Conservation (phyloP, 2,797 vertebrate genomes). For the Chrysocyon brachyurus region DNA sequence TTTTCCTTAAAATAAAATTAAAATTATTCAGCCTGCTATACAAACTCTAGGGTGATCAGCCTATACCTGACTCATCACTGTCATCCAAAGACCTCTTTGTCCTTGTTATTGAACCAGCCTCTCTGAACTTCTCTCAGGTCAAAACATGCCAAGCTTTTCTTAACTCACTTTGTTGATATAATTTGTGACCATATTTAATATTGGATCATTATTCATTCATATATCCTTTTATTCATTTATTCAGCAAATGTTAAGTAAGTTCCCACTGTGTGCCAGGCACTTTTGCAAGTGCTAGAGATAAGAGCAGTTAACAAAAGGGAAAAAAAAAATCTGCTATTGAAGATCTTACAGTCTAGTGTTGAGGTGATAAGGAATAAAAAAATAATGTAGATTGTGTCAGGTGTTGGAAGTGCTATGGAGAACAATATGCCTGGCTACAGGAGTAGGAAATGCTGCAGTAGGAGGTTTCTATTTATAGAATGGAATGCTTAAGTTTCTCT, state of each 20-base stretch:
- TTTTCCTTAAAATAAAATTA: slow-evolving; percentile 34
- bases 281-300: background rate
- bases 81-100: background rate
- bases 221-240: background rate
- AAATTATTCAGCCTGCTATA: background rate
- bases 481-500: background rate
- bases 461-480: background rate
- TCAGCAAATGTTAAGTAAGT: background rate
- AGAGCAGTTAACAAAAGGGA: background rate
- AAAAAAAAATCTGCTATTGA: background rate
- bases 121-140: background rate
- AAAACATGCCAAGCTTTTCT: background rate
- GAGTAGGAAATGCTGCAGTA: background rate
- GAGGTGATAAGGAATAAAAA: background rate
- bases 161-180: background rate
- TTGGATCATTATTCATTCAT: background rate
- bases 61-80: no score
- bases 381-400: background rate
- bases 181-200: background rate
- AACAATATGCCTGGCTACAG: background rate
- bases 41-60: background rate
- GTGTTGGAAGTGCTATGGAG: background rate
- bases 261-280: background rate
- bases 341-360: background rate
- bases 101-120: no score